phyloP scores from a whole-genome alignment of 2,113 vertebrate genomes.

The Promerops cafer region DNA sequence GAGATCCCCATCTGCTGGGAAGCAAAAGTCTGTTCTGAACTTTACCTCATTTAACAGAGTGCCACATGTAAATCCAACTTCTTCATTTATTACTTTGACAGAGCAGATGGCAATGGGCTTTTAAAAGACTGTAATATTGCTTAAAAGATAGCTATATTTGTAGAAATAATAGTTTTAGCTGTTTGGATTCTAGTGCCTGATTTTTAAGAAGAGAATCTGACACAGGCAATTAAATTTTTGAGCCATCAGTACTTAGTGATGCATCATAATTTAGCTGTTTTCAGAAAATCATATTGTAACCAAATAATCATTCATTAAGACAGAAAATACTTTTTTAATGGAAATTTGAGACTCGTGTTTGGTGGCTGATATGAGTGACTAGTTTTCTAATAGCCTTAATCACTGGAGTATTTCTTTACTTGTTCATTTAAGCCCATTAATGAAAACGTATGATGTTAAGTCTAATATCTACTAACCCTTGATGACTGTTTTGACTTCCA shows the following conservation, averaged over 20 bases:
- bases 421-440: conserved; percentile 45
- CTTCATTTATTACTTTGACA: conserved; percentile 49
- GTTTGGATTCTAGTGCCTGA: not conserved
- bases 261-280: conserved; percentile 38
- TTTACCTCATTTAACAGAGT: conserved; percentile 39
- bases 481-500: conserved; percentile 67
- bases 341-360: not conserved
- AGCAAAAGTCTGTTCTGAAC: conserved; percentile 48
- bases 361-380: conserved; percentile 38
- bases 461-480: conserved; percentile 61
- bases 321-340: conserved; percentile 35
- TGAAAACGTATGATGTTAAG: conserved; percentile 47
- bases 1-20: conserved; percentile 67
- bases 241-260: conserved; percentile 34
- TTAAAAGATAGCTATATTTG: conserved; percentile 34
- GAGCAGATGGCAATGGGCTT: conserved; percentile 50
- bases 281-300: conserved; percentile 42
- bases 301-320: conserved; percentile 26
- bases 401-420: conserved; percentile 41
- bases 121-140: conserved; percentile 21
- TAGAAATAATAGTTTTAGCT: conserved; percentile 11
- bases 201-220: conserved; percentile 39
- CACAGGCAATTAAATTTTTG: conserved; percentile 30
- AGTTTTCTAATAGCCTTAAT: conserved; percentile 53
- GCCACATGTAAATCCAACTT: conserved; percentile 44